Evolutionary conservation across 2,888 invertebrate species (phyloP).

Genomic region (Nesidiocoris tenuis): DNA sequence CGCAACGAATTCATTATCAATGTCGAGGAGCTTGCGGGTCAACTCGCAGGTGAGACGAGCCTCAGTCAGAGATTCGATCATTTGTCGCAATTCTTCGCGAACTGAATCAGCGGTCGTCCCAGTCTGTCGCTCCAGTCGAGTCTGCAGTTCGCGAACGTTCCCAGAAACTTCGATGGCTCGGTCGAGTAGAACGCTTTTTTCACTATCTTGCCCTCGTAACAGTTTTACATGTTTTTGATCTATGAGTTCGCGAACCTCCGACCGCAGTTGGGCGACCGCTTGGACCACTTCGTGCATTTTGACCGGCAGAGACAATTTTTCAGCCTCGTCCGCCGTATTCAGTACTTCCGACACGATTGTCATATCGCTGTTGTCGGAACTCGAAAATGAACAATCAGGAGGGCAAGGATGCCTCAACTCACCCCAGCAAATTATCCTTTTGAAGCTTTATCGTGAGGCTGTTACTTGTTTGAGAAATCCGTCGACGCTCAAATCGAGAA

Average conservation of each 20-base stretch:
- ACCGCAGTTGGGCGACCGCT: neutral
- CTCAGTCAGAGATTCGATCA: constrained; percentile 23
- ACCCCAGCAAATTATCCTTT: no score
- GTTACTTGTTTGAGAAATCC: no score
- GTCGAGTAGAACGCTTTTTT: neutral
- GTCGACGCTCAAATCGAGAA: no score
- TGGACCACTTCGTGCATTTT: constrained; percentile 19
- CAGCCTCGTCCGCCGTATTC: constrained; percentile 18
- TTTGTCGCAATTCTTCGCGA: constrained; percentile 13
- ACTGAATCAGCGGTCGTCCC: neutral
- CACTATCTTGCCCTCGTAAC: neutral
- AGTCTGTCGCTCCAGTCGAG: constrained; percentile 7
- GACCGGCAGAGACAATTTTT: constrained; percentile 23
- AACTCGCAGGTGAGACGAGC: constrained; percentile 26
- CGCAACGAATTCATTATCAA: constrained; percentile 8
- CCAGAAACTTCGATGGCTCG: constrained; percentile 11
- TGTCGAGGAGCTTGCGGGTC: neutral
- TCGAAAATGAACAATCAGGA: no score
- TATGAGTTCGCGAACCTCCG: constrained; percentile 12
- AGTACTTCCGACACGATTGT: constrained; percentile 24
- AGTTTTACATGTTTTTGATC: constrained; percentile 17
- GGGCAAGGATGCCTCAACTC: no score
- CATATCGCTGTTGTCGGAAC: constrained; percentile 15
- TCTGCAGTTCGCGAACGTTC: constrained; percentile 13
- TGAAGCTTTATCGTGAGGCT: no score